Evolutionary conservation across 1,140 invertebrate species (phyloP).

Genomic region (Danaus plexippus): DNA sequence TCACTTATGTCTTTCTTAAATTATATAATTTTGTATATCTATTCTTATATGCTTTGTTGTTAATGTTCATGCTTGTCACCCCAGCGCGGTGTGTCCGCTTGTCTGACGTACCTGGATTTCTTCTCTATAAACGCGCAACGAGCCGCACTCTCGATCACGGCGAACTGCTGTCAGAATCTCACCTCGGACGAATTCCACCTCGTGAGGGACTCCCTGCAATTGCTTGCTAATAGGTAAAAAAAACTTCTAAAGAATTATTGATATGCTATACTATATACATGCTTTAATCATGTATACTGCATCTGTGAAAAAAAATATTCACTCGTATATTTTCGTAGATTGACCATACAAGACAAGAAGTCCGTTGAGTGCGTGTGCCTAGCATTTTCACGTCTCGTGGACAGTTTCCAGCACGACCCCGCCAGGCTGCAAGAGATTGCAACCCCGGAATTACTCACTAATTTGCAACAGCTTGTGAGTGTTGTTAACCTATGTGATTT

Average conservation of each 20-base stretch:
- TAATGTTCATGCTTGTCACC: constrained; percentile 20
- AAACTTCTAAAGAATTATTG: neutral
- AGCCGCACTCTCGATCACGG: constrained; percentile 93
- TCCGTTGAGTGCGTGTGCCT: constrained; percentile 97
- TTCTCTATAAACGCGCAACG: constrained; percentile 97
- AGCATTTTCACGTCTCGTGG: constrained; percentile 95
- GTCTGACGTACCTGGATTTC: constrained; percentile 97
- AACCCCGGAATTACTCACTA: constrained; percentile 90
- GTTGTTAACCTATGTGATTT: neutral
- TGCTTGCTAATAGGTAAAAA: constrained; percentile 80
- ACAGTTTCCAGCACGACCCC: constrained; percentile 95
- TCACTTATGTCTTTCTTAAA: neutral
- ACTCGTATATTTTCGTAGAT: constrained; percentile 58
- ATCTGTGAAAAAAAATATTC: constrained; percentile 4
- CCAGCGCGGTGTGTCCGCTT: constrained; percentile 93
- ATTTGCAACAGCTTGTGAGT: constrained; percentile 90
- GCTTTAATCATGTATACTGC: neutral
- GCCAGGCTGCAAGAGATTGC: constrained; percentile 95
- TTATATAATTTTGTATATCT: constrained; percentile 6
- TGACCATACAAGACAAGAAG: constrained; percentile 97
- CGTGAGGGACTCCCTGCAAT: constrained; percentile 88
- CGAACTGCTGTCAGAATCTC: constrained; percentile 97
- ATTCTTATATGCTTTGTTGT: neutral
- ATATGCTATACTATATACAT: constrained; percentile 1
- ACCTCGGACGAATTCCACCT: constrained; percentile 94